Evolutionary conservation across 2,113 vertebrate species (phyloP).

Genomic region (Ahaetulla prasina): DNA sequence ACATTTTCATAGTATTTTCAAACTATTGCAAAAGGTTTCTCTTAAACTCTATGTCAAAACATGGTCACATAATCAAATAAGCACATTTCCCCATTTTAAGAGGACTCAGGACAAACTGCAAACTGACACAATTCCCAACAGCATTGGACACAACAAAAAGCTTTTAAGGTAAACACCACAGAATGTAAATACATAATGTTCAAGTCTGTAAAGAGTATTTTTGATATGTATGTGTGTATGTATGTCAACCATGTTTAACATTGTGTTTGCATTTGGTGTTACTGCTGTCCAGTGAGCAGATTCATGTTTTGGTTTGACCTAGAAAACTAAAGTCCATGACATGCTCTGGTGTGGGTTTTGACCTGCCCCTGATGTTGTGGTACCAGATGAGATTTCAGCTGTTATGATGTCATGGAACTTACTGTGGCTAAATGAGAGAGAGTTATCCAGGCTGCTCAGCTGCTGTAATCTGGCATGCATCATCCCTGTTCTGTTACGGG

Average conservation of each 20-base stretch:
- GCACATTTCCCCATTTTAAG: constrained; percentile 5
- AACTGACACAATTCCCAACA: background rate
- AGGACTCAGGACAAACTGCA: accelerated
- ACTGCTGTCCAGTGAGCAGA: constrained; percentile 28
- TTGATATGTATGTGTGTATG: background rate
- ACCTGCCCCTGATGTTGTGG: constrained; percentile 65
- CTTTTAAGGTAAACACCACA: background rate
- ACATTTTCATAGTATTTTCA: constrained; percentile 47
- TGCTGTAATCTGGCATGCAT: constrained; percentile 99
- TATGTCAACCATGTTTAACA: constrained; percentile 57
- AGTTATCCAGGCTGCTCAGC: constrained; percentile 99
- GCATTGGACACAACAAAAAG: background rate
- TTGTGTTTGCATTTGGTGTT: constrained; percentile 52
- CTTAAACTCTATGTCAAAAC: constrained; percentile 59
- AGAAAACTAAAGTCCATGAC: constrained; percentile 60
- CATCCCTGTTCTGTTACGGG: constrained; percentile 98
- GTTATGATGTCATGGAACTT: constrained; percentile 78
- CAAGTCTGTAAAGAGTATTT: background rate
- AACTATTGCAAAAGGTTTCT: constrained; percentile 21
- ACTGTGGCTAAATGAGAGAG: constrained; percentile 99
- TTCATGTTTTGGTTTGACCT: constrained; percentile 51
- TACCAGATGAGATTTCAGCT: constrained; percentile 60
- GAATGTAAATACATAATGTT: background rate
- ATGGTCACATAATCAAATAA: constrained; percentile 60
- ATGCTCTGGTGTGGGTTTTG: constrained; percentile 61